These are phyloP conservation scores for Grantiella picta DNA, from an alignment of 2,113 vertebrate genomes.

Conservation along the genomic window DNA sequence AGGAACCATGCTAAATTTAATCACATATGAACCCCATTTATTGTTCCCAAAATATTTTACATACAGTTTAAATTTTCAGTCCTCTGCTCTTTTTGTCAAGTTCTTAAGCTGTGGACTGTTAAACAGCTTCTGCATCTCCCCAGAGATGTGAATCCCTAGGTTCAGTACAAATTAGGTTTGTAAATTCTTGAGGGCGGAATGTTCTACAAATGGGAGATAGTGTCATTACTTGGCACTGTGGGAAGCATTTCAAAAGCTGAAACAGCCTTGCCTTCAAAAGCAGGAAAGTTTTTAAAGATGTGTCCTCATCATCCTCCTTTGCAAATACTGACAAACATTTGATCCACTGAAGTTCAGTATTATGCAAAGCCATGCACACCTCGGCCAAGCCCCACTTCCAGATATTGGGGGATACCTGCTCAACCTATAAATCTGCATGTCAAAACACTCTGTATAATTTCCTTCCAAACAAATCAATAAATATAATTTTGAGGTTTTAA, in stretches of 20 bases:
- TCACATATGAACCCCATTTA: background rate
- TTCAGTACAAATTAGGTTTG: background rate
- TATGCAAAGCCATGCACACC: background rate
- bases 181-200: background rate
- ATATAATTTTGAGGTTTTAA: slow-evolving; percentile 36
- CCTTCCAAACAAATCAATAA: slow-evolving; percentile 10
- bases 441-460: background rate
- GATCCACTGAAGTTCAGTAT: background rate
- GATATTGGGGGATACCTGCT: background rate
- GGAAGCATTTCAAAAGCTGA: slow-evolving; percentile 5
- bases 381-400: background rate
- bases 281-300: background rate
- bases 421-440: background rate
- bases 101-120: background rate
- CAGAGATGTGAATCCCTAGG: background rate
- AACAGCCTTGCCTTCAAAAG: background rate
- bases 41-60: background rate
- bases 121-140: background rate
- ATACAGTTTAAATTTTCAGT: background rate
- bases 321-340: background rate
- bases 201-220: background rate
- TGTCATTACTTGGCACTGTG: slow-evolving; percentile 6
- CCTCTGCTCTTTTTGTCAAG: background rate
- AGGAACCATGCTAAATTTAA: background rate
- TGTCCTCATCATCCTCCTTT: background rate